Evolutionary conservation across 2,888 invertebrate species (phyloP), one percentile per base, ranked within the genome.

Genomic region (Nezara viridula): DNA sequence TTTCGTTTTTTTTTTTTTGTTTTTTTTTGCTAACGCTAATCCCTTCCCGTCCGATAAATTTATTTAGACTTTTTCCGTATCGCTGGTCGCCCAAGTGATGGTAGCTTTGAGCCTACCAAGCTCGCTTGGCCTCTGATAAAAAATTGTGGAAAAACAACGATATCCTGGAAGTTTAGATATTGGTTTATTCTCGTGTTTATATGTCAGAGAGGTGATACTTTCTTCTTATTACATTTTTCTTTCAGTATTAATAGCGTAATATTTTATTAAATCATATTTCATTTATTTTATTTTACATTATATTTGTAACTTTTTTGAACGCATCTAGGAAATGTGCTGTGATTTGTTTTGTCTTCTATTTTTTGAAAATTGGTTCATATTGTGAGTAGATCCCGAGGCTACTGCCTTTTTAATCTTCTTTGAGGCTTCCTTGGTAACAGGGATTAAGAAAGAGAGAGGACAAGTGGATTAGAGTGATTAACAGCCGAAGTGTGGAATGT

Each of bases 21-120:
- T 27, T 77, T 44, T 37, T 40, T 77, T 40, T 37, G 40, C 40
- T 77, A 40, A n/a, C 44, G 81, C 81, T 44, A 81, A 81, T 81
- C 81, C 44, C 1, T 81, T 81, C n/a, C 44, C 81, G 44, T 81
- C 44, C n/a, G 81, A 81, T 81, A 47, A 47, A 81, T 81, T 81
- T 81, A 81, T 81, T 81, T 73, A 16, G 66, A 19, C 37, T 37
- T 77, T 81, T 81, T 47, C 44, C n/a, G 21, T 44, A 3, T 9
- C 40, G 44, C 16, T 77, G 37, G 24, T 0, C 24, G 12, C 14
- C n/a, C 81, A n/a, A 37, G 32, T 37, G 66, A 73, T 32, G 66
- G 6, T 6, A 0, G 60, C 66, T 73, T 73, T 73, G 66, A 73
- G 32, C n/a, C n/a, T n/a, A n/a, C n/a, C n/a, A n/a, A n/a, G n/a